Base-by-base conservation (phyloP, 2,888 invertebrate genomes). In the Pheosia gnoma region DNA sequence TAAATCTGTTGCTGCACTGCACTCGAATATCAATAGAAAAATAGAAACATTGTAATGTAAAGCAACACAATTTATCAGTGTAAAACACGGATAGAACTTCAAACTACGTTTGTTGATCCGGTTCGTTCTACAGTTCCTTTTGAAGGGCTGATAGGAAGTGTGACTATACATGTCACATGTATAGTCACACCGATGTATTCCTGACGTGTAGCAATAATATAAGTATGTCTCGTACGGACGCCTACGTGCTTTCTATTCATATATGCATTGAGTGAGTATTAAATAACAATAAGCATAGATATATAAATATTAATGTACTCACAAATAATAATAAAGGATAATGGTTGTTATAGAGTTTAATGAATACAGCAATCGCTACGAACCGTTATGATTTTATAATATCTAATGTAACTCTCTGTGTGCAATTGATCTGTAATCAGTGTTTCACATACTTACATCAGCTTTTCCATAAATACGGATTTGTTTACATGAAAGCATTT, bases 61-160 rank as follows among this genome's bases (percentile, higher is more conserved):
- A 11, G 38, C 0, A 36, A 25, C 5, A 4, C 5, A 5, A 47
- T 47, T 47, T 11, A 8, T 10, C 25, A n/a, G 25, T 9, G n/a
- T 3, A 38, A 54, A 25, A 54, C 52, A 1, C 5, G 54, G 11
- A 8, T n/a, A 13, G n/a, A 5, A 3, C 11, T 55, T n/a, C 4
- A 39, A 55, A 55, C n/a, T 53, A 25, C 25, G 25, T 25, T 41
- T 60, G 56, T 61, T 54, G 58, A 64, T 37, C 9, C 47, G 36
- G 39, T 45, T 54, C 58, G 55, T 52, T 59, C 51, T 52, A 62
- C 64, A 61, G n/a, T 57, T 66, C 74, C 71, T 74, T 65, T 76
- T 71, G 68, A 84, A 83, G 79, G 81, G 75, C 80, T 75, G 69
- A 60, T 72, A 72, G 70, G 74, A 76, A 83, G 78, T 83, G 77